A percentile compares a stretch with the other conserved stretches of the same genome.
phyloP scores from a whole-genome alignment of 2,888 invertebrate species.

The Troides oblongomaculatus region DNA sequence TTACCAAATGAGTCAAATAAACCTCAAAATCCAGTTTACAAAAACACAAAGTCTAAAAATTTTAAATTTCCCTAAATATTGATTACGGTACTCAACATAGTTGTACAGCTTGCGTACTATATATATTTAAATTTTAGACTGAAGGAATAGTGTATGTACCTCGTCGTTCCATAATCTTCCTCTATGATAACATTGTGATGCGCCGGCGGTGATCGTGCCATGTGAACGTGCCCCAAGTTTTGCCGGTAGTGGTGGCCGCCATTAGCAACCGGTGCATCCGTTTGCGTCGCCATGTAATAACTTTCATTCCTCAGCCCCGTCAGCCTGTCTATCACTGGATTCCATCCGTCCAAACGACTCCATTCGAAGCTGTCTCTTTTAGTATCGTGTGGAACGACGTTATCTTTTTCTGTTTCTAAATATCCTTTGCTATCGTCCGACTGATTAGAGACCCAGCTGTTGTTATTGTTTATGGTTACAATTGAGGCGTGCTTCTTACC shows the following conservation, averaged over 20 bases:
- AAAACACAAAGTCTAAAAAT: too few species aligned
- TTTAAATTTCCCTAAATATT: too few species aligned
- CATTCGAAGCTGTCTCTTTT: slow-evolving; percentile 80
- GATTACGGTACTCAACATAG: too few species aligned
- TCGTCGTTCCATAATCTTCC: slow-evolving; percentile 77
- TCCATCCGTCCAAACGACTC: slow-evolving; percentile 85
- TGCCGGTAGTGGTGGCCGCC: slow-evolving; percentile 62
- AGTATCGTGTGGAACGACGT: slow-evolving; percentile 68
- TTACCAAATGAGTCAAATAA: too few species aligned
- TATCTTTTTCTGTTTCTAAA: slow-evolving; percentile 71
- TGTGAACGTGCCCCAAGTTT: slow-evolving; percentile 65
- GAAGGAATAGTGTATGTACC: slow-evolving; percentile 39
- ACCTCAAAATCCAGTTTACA: too few species aligned
- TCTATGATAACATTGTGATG: slow-evolving; percentile 83
- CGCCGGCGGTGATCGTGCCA: slow-evolving; percentile 70
- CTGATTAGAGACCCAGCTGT: slow-evolving; percentile 74
- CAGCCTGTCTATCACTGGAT: slow-evolving; percentile 93
- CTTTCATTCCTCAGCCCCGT: slow-evolving; percentile 93
- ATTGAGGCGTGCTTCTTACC: slow-evolving; percentile 73
- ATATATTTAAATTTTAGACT: not conserved
- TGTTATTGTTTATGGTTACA: slow-evolving; percentile 74
- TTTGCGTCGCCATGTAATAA: slow-evolving; percentile 91
- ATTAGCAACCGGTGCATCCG: slow-evolving; percentile 78
- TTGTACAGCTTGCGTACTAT: not conserved
- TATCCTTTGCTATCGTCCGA: slow-evolving; percentile 76